phyloP scores from a whole-genome alignment of 2,797 vertebrate genomes.

The Ptychadena robeensis region DNA sequence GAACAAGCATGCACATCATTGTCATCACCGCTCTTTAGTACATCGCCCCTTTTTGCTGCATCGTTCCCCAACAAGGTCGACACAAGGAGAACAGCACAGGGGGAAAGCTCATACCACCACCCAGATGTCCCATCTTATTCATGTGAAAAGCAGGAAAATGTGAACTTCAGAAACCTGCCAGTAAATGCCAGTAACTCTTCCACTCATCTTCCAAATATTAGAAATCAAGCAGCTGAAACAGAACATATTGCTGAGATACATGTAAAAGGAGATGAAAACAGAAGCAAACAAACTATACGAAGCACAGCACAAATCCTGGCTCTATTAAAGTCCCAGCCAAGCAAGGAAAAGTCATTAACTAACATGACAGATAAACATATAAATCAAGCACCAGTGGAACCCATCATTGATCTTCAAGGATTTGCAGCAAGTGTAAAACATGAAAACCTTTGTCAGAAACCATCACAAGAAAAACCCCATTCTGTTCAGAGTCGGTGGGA shows the following conservation, averaged over 20 bases:
- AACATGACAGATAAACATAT: conserved; percentile 19
- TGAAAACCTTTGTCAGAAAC: neutral
- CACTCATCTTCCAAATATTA: conserved; percentile 44
- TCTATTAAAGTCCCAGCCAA: conserved; percentile 69
- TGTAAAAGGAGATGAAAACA: neutral
- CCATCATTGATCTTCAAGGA: rapidly evolving
- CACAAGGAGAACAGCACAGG: neutral
- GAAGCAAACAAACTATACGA: conserved; percentile 67
- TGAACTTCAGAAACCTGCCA: neutral
- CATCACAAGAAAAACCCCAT: neutral
- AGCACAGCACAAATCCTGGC: conserved; percentile 78
- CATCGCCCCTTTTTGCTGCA: conserved; percentile 70
- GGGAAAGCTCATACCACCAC: neutral
- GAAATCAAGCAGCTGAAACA: conserved; percentile 21
- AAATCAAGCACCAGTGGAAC: conserved; percentile 27
- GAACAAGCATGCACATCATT: conserved; percentile 33
- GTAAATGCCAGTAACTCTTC: conserved; percentile 22
- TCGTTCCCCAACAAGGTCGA: conserved; percentile 56
- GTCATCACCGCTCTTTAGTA: conserved; percentile 62
- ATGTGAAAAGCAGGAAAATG: neutral
- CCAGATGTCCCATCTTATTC: neutral
- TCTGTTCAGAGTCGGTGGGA: conserved; percentile 65
- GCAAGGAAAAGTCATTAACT: neutral
- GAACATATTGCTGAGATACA: neutral
- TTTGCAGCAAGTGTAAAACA: neutral